A percentile compares a stretch with the other conserved stretches of the same genome.
phyloP scores from a whole-genome alignment of 2,113 vertebrate genomes.

The Thalassarche chlororhynchos region DNA sequence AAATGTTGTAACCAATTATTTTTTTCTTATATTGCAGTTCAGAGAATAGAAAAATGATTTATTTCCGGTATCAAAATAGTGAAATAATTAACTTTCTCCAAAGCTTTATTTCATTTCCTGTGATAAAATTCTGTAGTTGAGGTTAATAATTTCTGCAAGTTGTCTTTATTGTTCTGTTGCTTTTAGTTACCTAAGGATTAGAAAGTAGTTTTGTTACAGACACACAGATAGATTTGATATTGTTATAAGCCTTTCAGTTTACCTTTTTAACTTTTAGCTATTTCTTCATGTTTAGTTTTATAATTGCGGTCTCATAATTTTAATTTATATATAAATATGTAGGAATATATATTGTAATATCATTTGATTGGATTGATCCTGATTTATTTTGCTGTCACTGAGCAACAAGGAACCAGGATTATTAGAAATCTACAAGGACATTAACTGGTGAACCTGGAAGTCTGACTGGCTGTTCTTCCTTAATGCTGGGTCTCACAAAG shows the following conservation, averaged over 20 bases:
- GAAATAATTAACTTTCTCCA: not conserved
- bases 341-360: not conserved
- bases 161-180: not conserved
- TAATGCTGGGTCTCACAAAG: not conserved
- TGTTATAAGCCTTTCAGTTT: not conserved
- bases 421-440: not conserved
- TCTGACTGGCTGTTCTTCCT: not conserved
- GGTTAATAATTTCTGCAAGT: not conserved
- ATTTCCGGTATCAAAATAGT: not conserved
- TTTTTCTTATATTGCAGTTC: not conserved
- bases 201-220: not conserved
- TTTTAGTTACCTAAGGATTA: not conserved
- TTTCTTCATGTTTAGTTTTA: not conserved
- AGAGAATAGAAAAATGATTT: not conserved
- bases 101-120: not conserved
- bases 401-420: not conserved
- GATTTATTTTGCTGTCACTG: not conserved
- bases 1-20: not conserved
- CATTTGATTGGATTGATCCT: not conserved
- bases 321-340: not conserved
- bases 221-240: not conserved
- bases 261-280: not conserved
- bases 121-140: not conserved
- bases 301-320: not conserved
- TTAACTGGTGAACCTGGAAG: not conserved